Base-by-base conservation (phyloP, 2,888 invertebrate genomes). In the Erannis defoliaria region DNA sequence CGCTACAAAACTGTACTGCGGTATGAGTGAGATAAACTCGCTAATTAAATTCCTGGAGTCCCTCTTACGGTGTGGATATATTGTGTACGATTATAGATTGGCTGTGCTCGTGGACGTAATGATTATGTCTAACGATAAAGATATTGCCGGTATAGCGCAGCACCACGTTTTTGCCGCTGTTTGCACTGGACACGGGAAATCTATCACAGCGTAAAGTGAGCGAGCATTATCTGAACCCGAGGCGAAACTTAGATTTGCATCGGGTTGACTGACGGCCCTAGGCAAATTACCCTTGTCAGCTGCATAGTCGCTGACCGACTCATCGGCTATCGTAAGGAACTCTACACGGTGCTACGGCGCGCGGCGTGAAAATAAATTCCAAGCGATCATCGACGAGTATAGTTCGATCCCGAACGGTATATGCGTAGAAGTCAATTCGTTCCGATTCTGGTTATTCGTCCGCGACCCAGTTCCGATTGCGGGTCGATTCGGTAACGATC, bases 201-300 rank as follows among this genome's bases (percentile, higher is more conserved):
- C 84, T 76, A 86, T 88, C 87, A 84, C 71, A 67, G 68, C 68
- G 71, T 72, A 75, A 75, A 78, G 74, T 78, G 77, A 72, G 67
- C 67, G 73, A 76, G 68, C 76, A 74, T 75, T 77, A 77, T 64
- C 62, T 57, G 66, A 66, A 64, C 64, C 60, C 23, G 55, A 62
- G 63, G 62, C 76, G 51, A 75, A 76, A 75, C 76, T 77, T 74
- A 74, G 70, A 72, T 76, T 76, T 76, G 62, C 62, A 62, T 64
- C 67, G 37, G 19, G 54, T 19, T 55, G 51, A 62, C 43, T 50
- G 51, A 59, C 43, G 51, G 31, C 62, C 33, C 14, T 48, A 58
- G 66, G 62, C 66, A 60, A 62, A 66, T 68, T 64, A 67, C 64
- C 63, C 63, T 51, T 63, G 31, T 63, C 55, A 57, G 50, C 29